Evolutionary conservation across 2,113 vertebrate species (phyloP).

Genomic region (Sylvia atricapilla): DNA sequence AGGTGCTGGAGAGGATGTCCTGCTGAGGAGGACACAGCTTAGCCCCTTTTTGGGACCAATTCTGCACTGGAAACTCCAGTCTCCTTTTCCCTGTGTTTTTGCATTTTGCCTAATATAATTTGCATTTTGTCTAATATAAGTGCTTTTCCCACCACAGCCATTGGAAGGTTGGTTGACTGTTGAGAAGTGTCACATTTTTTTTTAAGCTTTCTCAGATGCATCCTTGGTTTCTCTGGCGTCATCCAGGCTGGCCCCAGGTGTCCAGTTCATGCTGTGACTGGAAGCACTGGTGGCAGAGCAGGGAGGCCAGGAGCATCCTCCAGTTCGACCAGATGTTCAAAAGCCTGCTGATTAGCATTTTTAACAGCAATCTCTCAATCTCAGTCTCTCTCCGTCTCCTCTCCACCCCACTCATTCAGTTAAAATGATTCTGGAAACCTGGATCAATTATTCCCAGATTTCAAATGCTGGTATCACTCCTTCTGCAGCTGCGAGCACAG

Average conservation of each 20-base stretch:
- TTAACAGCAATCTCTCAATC: neutral
- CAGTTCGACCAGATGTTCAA: neutral
- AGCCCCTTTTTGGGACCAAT: neutral
- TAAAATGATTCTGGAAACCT: neutral
- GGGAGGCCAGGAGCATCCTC: neutral
- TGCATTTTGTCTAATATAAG: neutral
- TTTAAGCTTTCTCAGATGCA: neutral
- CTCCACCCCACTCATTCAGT: neutral
- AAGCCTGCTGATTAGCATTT: neutral
- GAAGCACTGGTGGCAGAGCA: neutral
- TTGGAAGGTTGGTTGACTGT: neutral
- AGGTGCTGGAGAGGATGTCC: neutral
- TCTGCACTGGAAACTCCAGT: neutral
- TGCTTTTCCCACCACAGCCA: neutral
- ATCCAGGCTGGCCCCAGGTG: neutral
- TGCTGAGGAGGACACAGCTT: neutral
- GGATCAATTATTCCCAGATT: slow-evolving; percentile 23
- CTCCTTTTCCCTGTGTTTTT: neutral
- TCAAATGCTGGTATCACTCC: neutral
- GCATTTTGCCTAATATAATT: neutral
- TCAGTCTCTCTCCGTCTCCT: neutral
- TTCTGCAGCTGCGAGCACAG: neutral
- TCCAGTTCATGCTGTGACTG: neutral
- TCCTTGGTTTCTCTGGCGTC: neutral
- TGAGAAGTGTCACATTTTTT: neutral